These are phyloP conservation scores for Prosopocoilus inquinatus DNA, from an alignment of 2,888 invertebrate species.

Conservation along the genomic window DNA sequence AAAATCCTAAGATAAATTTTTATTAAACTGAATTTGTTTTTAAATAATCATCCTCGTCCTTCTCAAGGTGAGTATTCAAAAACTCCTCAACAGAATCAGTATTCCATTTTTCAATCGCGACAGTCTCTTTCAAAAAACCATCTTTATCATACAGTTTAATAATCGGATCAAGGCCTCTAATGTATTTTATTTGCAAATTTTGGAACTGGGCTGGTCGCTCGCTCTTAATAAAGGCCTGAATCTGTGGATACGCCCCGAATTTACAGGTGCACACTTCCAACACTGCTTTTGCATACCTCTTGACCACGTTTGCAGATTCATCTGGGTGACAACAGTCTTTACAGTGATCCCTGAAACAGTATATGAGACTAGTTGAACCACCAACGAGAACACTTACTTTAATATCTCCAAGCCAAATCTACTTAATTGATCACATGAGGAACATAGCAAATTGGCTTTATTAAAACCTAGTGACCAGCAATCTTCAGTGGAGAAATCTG, in stretches of 20 bases:
- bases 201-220: slow-evolving; percentile 86
- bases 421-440: slow-evolving; percentile 81
- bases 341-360: slow-evolving; percentile 61
- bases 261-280: slow-evolving; percentile 98
- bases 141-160: slow-evolving; percentile 86
- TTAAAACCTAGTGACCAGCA: slow-evolving; percentile 84
- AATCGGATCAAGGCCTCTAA: slow-evolving; percentile 90
- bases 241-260: slow-evolving; percentile 96
- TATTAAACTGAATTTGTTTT: slow-evolving; percentile 16
- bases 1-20: too few species aligned
- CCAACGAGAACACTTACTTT: slow-evolving; percentile 47
- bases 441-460: slow-evolving; percentile 81
- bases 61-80: slow-evolving; percentile 80
- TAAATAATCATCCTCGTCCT: slow-evolving; percentile 58
- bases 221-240: slow-evolving; percentile 96
- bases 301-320: slow-evolving; percentile 60
- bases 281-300: slow-evolving; percentile 86
- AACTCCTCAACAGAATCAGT: slow-evolving; percentile 98
- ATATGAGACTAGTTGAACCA: slow-evolving; percentile 31
- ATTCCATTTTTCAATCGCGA: slow-evolving; percentile 98
- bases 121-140: slow-evolving; percentile 79
- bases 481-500: slow-evolving; percentile 62
- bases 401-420: slow-evolving; percentile 70
- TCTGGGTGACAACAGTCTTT: slow-evolving; percentile 79
- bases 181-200: slow-evolving; percentile 88